phyloP scores from a whole-genome alignment of 2,888 invertebrate species.

The Catocala nupta region DNA sequence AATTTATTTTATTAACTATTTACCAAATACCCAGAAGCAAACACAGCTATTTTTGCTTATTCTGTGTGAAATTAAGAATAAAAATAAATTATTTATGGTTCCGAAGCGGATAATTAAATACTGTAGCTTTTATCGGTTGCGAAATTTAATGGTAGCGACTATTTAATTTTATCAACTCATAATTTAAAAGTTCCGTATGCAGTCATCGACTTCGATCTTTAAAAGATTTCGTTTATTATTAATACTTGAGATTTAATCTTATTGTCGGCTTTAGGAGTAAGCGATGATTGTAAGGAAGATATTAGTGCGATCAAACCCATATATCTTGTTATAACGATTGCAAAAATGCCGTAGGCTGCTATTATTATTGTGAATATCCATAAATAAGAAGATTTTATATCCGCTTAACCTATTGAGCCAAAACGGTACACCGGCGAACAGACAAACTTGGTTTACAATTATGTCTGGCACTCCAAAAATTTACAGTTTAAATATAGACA shows the following conservation, averaged over 20 bases:
- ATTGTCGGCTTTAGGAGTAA: neutral
- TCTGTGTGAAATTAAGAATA: constrained; percentile 26
- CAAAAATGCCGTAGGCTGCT: constrained; percentile 1
- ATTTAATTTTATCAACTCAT: constrained; percentile 14
- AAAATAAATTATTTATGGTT: constrained; percentile 30
- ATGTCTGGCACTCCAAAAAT: too few relatives aligned
- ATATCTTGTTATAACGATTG: neutral
- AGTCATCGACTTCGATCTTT: neutral
- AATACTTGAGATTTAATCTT: constrained; percentile 8
- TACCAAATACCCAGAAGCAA: neutral
- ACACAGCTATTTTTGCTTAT: neutral
- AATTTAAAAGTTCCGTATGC: constrained; percentile 10
- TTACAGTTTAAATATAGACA: too few relatives aligned
- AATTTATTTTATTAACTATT: too few relatives aligned
- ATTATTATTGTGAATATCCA: neutral
- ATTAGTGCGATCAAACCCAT: neutral
- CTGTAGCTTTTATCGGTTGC: constrained; percentile 7
- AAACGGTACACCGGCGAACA: too few relatives aligned
- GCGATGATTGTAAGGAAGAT: too few relatives aligned
- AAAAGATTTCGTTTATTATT: neutral
- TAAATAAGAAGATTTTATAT: too few relatives aligned
- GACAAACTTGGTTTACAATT: too few relatives aligned
- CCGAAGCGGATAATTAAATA: neutral
- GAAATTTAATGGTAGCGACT: constrained; percentile 9
- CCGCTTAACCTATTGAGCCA: too few relatives aligned